Percentiles rank a stretch among this genome's conserved stretches.
These are phyloP conservation scores for Marisa cornuarietis DNA, from an alignment of 1,140 invertebrate genomes.

Conservation along the genomic window DNA sequence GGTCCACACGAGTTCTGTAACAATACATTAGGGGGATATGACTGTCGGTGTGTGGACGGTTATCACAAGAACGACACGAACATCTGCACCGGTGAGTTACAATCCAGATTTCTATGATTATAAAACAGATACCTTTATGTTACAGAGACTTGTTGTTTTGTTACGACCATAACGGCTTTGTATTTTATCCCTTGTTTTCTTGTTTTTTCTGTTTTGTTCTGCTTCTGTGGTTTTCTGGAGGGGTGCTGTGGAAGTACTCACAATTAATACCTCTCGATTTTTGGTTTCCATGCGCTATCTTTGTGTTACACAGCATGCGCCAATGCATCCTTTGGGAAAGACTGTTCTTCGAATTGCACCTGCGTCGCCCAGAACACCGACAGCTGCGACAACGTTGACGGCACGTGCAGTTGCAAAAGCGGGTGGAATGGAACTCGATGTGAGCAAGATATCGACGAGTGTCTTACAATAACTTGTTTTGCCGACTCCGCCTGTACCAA, in stretches of 20 bases:
- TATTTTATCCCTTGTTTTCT: too few species aligned
- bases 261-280: too few species aligned
- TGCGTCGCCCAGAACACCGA: background rate
- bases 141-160: too few species aligned
- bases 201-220: too few species aligned
- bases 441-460: conserved; percentile 34
- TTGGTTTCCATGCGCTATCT: too few species aligned
- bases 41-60: conserved; percentile 4
- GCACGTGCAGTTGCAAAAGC: conserved; percentile 25
- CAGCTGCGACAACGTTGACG: conserved; percentile 24
- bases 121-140: too few species aligned
- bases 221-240: too few species aligned
- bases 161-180: too few species aligned
- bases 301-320: too few species aligned
- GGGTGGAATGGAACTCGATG: conserved; percentile 35
- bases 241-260: too few species aligned
- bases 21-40: conserved; percentile 12
- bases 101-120: too few species aligned
- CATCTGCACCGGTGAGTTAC: background rate
- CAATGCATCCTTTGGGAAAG: too few species aligned
- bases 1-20: background rate
- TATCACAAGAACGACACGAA: background rate
- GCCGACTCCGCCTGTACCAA: background rate
- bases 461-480: conserved; percentile 6
- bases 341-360: background rate